Conservation (phyloP, 2,797 vertebrate genomes). For the Onychomys arenicola region DNA sequence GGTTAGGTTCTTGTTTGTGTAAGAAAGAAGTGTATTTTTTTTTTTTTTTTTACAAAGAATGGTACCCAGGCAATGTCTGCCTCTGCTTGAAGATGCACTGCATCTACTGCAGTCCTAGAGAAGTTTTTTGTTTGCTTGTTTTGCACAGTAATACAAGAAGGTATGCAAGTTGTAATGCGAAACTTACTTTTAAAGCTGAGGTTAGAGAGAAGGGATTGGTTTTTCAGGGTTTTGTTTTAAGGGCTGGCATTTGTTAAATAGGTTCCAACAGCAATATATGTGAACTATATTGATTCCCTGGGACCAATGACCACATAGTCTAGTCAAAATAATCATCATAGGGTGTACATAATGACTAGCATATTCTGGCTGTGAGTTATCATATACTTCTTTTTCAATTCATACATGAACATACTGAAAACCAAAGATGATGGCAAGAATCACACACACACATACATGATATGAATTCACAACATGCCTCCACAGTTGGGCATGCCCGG, state of each 20-base stretch:
- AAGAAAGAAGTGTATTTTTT: neutral
- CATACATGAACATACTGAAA: neutral
- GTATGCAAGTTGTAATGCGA: neutral
- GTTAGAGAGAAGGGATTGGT: neutral
- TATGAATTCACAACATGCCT: too few relatives aligned
- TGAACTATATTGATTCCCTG: neutral
- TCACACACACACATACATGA: neutral
- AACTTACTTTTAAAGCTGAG: neutral
- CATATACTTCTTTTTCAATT: neutral
- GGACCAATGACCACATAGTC: neutral
- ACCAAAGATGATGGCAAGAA: neutral
- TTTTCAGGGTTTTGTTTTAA: neutral
- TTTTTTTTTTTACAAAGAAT: neutral
- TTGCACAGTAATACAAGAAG: neutral
- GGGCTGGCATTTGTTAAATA: neutral
- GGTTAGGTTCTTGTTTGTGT: neutral
- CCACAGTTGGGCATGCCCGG: too few relatives aligned
- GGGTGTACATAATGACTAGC: neutral
- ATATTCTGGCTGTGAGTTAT: neutral
- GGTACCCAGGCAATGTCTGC: too few relatives aligned
- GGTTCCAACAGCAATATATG: neutral
- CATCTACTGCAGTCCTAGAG: neutral
- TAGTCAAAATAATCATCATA: slow-evolving; percentile 34
- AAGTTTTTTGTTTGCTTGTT: neutral
- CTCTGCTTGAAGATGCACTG: neutral